phyloP scores from a whole-genome alignment of 2,888 invertebrate species.

The Criorhina ranunculi region DNA sequence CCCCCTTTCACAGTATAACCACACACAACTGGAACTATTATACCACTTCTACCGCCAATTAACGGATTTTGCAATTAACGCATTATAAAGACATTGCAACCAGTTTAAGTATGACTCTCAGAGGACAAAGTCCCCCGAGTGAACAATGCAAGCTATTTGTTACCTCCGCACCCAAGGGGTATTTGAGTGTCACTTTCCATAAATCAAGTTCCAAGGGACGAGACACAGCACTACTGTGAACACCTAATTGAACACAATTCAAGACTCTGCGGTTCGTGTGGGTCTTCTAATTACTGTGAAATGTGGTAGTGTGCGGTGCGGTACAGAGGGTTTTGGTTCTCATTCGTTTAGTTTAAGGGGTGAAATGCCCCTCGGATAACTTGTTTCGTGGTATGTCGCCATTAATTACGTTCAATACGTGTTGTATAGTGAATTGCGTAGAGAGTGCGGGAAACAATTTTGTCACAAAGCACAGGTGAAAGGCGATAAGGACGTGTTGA shows the following conservation, averaged over 20 bases:
- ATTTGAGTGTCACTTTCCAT: constrained; percentile 17
- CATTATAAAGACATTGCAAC: constrained; percentile 10
- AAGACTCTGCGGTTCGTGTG: background rate
- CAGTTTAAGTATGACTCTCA: constrained; percentile 9
- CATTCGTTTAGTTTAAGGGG: background rate
- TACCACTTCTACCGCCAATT: constrained; percentile 15
- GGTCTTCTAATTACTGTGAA: constrained; percentile 2
- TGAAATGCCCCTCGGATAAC: background rate
- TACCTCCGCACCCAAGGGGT: background rate
- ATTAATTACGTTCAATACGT: constrained; percentile 18
- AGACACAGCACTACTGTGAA: background rate
- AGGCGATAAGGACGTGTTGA: constrained; percentile 3
- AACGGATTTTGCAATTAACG: constrained; percentile 3
- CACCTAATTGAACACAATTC: constrained; percentile 20
- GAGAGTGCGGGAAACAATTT: background rate
- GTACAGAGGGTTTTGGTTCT: background rate
- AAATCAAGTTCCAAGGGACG: constrained; percentile 5
- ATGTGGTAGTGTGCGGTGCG: background rate
- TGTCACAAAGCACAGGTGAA: background rate
- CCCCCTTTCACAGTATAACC: background rate
- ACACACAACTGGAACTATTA: background rate
- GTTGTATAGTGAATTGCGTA: background rate
- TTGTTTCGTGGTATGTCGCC: constrained; percentile 26
- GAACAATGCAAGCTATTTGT: constrained; percentile 15
- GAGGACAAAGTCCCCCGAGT: background rate